These are phyloP conservation scores for Thaumetopoea pityocampa DNA, from an alignment of 1,140 invertebrate species.

Conservation along the genomic window DNA sequence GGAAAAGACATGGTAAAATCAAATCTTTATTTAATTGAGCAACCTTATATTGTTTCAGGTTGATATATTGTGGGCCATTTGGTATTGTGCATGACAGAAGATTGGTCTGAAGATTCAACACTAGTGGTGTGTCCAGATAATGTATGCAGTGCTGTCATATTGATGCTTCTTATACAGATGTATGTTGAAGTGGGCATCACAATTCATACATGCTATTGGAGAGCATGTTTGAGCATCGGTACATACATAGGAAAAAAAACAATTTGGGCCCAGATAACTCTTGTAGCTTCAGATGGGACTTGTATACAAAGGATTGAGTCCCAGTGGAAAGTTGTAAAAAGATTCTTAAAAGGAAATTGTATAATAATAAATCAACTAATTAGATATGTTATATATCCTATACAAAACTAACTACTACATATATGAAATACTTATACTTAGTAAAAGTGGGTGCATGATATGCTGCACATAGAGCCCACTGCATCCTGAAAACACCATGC, in stretches of 20 bases:
- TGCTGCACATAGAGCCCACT: no score
- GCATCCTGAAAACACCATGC: no score
- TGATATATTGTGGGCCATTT: conserved; percentile 15
- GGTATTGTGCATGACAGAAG: conserved; percentile 16
- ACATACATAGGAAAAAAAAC: conserved; percentile 16
- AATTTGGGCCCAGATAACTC: conserved; percentile 12
- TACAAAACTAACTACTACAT: no score
- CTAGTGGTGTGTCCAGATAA: conserved; percentile 20
- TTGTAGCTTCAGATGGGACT: conserved; percentile 20
- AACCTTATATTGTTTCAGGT: no score
- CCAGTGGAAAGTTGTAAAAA: conserved; percentile 12
- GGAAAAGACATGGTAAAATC: no score
- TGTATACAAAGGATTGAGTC: conserved; percentile 15
- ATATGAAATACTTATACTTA: no score
- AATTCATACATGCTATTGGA: conserved; percentile 14
- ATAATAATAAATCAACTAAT: no score
- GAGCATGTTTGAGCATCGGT: conserved; percentile 15
- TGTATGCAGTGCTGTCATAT: conserved; percentile 8
- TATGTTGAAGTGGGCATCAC: conserved; percentile 13
- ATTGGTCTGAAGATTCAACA: conserved; percentile 14
- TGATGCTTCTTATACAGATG: conserved; percentile 18
- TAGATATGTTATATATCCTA: no score
- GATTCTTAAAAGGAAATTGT: conserved; percentile 4
- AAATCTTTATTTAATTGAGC: no score
- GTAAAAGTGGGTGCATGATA: no score